Percentiles rank a stretch among this genome's conserved stretches.
Conservation (phyloP, 2,797 vertebrate genomes). For the Hephaestus fuliginosus region DNA sequence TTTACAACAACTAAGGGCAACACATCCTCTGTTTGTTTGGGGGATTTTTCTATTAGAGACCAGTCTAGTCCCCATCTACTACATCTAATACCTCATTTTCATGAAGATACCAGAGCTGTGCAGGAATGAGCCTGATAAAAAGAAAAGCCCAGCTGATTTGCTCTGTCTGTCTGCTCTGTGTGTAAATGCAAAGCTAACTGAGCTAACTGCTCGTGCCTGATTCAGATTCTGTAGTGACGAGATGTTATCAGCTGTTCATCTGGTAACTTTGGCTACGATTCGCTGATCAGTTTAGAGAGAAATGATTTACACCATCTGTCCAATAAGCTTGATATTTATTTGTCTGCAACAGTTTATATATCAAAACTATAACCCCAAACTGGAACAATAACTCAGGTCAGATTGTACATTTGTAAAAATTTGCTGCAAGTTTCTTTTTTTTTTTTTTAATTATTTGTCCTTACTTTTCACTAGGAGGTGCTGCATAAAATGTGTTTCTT, state of each 20-base stretch:
- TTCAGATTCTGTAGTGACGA: neutral
- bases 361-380: neutral
- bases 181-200: neutral
- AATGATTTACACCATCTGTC: neutral
- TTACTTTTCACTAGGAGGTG: constrained; percentile 18
- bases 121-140: neutral
- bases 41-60: neutral
- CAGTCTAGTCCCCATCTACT: neutral
- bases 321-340: neutral
- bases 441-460: neutral
- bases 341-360: neutral
- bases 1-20: neutral
- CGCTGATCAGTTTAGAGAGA: neutral
- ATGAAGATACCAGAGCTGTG: constrained; percentile 4
- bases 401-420: neutral
- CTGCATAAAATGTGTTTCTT: constrained; percentile 7
- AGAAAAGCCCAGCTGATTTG: constrained; percentile 2
- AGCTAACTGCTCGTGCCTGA: neutral
- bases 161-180: no score
- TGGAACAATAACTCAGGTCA: neutral
- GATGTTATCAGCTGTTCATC: constrained; percentile 4
- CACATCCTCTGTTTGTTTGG: neutral
- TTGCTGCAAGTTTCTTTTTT: neutral
- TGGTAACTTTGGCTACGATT: neutral
- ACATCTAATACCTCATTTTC: neutral